Conservation (phyloP, 2,113 vertebrate species). For the Hoplias malabaricus region DNA sequence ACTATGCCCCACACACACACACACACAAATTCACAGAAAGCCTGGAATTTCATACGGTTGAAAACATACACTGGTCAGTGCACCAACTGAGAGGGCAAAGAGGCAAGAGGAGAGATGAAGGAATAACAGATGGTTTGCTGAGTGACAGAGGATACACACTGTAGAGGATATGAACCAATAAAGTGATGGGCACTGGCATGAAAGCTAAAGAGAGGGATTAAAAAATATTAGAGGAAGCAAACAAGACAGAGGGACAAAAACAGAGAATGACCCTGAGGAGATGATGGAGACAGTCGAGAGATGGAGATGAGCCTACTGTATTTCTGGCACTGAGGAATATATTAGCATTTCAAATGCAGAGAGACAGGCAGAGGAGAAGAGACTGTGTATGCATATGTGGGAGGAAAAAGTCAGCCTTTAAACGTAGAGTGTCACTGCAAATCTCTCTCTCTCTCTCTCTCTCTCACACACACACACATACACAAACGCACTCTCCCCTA, state of each 20-base stretch:
- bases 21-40: not conserved
- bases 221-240: not conserved
- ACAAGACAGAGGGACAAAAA: conserved; percentile 1
- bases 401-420: conserved; percentile 56
- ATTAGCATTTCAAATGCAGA: conserved; percentile 65
- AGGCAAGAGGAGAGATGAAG: not conserved
- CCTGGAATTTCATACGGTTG: conserved; percentile 17
- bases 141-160: not conserved
- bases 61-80: not conserved
- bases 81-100: conserved; percentile 24
- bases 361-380: conserved; percentile 52
- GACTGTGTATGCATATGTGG: conserved; percentile 56
- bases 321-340: conserved; percentile 35
- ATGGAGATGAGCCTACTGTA: not conserved
- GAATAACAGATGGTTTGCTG: conserved; percentile 21
- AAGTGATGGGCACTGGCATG: not conserved
- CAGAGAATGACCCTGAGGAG: not conserved
- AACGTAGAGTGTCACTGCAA: conserved; percentile 50
- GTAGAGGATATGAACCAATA: not conserved
- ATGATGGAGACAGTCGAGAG: not conserved
- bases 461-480: not conserved
- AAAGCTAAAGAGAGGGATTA: not conserved
- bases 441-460: conserved; percentile 23
- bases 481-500: not conserved
- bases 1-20: no score